These are phyloP conservation scores for Zaprionus ornatus DNA, from an alignment of 1,140 invertebrate species.

Conservation along the genomic window DNA sequence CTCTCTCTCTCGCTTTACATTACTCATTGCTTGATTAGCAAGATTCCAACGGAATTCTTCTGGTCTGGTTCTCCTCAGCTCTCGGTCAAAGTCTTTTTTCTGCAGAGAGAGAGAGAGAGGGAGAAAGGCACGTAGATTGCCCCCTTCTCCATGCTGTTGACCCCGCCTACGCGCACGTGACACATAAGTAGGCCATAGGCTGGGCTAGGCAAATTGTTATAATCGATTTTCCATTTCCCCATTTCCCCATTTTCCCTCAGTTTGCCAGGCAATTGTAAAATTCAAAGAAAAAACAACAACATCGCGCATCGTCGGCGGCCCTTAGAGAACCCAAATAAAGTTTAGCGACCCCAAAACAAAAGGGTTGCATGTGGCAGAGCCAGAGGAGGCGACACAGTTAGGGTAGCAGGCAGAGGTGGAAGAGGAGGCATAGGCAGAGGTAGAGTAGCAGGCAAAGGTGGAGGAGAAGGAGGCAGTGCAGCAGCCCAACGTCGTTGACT, in stretches of 20 bases:
- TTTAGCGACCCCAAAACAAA: slow-evolving; percentile 63
- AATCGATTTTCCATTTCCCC: slow-evolving; percentile 65
- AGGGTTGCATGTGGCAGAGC: no score
- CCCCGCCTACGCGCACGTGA: slow-evolving; percentile 25
- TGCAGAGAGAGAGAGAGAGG: not conserved
- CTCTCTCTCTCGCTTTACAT: not conserved
- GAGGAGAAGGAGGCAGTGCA: slow-evolving; percentile 46
- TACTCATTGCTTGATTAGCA: slow-evolving; percentile 4
- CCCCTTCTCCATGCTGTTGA: slow-evolving; percentile 17
- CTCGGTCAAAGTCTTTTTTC: not conserved
- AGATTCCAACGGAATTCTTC: not conserved
- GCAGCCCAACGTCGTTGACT: slow-evolving; percentile 52
- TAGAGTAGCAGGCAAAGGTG: slow-evolving; percentile 1
- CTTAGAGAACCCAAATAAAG: slow-evolving; percentile 53
- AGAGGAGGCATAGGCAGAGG: not conserved
- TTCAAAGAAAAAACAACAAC: slow-evolving; percentile 33
- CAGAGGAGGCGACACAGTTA: not conserved
- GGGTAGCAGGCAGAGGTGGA: not conserved
- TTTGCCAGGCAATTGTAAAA: slow-evolving; percentile 34
- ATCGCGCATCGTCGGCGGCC: not conserved
- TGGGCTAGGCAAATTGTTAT: slow-evolving; percentile 42
- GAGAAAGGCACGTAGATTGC: not conserved
- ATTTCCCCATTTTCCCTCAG: slow-evolving; percentile 28
- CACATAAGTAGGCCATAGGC: slow-evolving; percentile 63
- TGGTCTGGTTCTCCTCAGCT: not conserved